Evolutionary conservation across 2,113 vertebrate genomes (phyloP), one percentile per base, ranked within the genome.

Genomic region (Colinus virginianus): DNA sequence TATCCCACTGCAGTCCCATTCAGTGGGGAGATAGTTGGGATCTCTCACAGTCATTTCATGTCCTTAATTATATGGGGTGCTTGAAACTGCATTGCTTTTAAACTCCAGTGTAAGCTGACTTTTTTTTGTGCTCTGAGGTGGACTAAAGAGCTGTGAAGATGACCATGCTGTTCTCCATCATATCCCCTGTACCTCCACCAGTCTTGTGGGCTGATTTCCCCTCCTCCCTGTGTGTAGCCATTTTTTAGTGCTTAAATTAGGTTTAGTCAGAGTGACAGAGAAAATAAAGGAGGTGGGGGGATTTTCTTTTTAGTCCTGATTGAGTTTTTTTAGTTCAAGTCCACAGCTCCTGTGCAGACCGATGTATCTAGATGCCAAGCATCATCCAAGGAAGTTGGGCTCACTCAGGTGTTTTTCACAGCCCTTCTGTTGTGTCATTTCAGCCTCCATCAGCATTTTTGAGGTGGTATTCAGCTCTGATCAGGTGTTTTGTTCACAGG

Each of bases 121-220:
- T 40, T 32, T 8, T 20, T 25, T 32, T 55, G 13, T 64, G 53
- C 49, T 69, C 14, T 26, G 36, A 16, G 21, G 14, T 21, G 58
- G 53, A 15, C 38, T 64, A 20, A 42, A 36, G 64, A 32, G 53
- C 1, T 32, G 30, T 11, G 13, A 0, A 12, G 49, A 2, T 5
- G 4, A 6, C 7, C 12, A 8, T 1, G 2, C 3, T 9, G 4
- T 5, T 48, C 22, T 30, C 34, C 43, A 15, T 22, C 11, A 0
- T 8, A 48, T 70, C 14, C 22, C 34, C 51, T 55, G 0, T 38
- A 23, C 49, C 20, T 69, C 16, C 4, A 1, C 34, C 28, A 6
- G 56, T 17, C 30, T 77, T 13, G 5, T 11, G 28, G 49, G 42
- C 26, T 69, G 0, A 30, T 28, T 75, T 34, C 21, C 11, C 7